phyloP scores from a whole-genome alignment of 2,888 invertebrate species.

The Tiphia femorata region DNA sequence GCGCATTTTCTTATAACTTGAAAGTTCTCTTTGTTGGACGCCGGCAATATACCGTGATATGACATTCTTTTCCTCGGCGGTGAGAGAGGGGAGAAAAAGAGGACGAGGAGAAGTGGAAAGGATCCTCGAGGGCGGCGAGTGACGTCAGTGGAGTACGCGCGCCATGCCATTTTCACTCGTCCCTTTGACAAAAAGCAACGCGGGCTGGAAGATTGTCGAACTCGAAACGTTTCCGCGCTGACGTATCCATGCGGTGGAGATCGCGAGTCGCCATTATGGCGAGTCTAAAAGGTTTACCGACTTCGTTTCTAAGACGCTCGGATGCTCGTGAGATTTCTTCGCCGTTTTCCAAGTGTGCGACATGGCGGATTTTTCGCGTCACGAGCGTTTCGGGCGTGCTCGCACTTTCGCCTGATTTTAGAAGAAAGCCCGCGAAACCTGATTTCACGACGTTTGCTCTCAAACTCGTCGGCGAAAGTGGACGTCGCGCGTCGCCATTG shows the following conservation, averaged over 20 bases:
- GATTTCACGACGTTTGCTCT: conserved; percentile 21
- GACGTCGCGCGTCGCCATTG: conserved; percentile 7
- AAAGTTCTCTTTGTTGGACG: conserved; percentile 32
- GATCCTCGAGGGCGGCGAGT: conserved; percentile 22
- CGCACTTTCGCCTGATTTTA: conserved; percentile 14
- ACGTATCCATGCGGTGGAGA: too few relatives aligned
- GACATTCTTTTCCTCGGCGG: conserved; percentile 23
- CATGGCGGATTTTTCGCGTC: too few relatives aligned
- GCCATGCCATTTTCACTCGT: conserved; percentile 14
- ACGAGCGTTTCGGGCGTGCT: conserved; percentile 9
- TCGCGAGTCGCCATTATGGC: too few relatives aligned
- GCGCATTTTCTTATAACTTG: conserved; percentile 26
- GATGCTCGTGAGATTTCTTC: too few relatives aligned
- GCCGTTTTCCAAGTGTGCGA: too few relatives aligned
- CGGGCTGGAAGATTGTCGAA: not conserved
- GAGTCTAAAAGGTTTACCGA: too few relatives aligned
- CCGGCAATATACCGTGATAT: conserved; percentile 33
- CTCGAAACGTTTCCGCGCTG: conserved; percentile 1
- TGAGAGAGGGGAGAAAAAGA: not conserved
- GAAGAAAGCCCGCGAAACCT: conserved; percentile 19
- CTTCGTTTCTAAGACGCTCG: too few relatives aligned
- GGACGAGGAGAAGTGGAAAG: not conserved
- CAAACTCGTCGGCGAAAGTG: conserved; percentile 28
- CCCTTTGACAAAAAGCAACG: too few relatives aligned
- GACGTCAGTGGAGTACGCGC: too few relatives aligned